Base-by-base conservation (phyloP, 1,140 invertebrate genomes). In the Dendrolimus punctatus region DNA sequence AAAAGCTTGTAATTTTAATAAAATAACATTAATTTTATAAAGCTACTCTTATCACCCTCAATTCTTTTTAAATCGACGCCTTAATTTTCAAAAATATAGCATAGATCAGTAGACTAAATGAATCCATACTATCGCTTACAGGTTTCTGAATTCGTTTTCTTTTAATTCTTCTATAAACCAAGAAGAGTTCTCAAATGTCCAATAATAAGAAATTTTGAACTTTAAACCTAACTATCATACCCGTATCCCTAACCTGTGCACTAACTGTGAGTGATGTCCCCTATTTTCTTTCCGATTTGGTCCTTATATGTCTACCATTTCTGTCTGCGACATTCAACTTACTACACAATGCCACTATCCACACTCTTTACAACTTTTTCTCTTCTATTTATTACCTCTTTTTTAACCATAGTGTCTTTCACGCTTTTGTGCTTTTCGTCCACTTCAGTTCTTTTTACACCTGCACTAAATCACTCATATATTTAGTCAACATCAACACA, bases 211-310 rank as follows among this genome's bases (percentile, higher is more conserved):
- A 73, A 79, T 80, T 77, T 58, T 70, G 70, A 73, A 64, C 57
- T 76, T 75, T 76, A 72, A 75, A 80, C 66, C 71, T 73, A 77
- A 76, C 71, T 80, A 70, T 83, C 66, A 77, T 74, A 76, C 76
- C 73, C 68, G 71, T 75, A 79, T 76, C 66, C 76, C 60, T 76
- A 66, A 80, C 71, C 76, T 62, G 64, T 80, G 80, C 80, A 85
- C 80, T 80, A 76, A 85, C 73, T 83, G 74, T 79, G 73, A 83
- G 80, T 82, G 78, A 80, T 71, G 73, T 82, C 66, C 71, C 78
- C 77, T 81, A 64, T 71, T 76, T 78, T 70, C 61, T 71, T 80
- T 83, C 73, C 64, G 62, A 61, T 68, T 66, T 69, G 68, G 62
- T 72, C 73, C 73, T 76, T 69, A 65, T 67, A 51, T 70, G 53